These are phyloP conservation scores for Nipponacmea schrenckii DNA, from an alignment of 2,888 invertebrate genomes.

Conservation along the genomic window DNA sequence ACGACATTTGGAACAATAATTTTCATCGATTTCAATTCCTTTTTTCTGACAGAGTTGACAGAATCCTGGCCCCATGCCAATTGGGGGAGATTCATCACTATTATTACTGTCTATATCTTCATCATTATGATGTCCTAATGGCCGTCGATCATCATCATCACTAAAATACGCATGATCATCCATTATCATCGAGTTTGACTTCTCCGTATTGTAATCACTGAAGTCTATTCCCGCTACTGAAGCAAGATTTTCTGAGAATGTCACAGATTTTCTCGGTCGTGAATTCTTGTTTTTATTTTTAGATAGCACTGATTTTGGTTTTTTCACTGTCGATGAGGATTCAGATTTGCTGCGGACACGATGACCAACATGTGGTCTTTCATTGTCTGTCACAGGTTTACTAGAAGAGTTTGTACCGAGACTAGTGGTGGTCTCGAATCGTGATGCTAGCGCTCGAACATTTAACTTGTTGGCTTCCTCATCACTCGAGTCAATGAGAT, in stretches of 20 bases:
- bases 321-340: slow-evolving; percentile 45
- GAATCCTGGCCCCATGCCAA: slow-evolving; percentile 73
- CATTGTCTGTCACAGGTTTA: background rate
- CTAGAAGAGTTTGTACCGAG: background rate
- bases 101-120: slow-evolving; percentile 48
- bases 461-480: slow-evolving; percentile 29
- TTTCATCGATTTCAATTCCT: slow-evolving; percentile 79
- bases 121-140: slow-evolving; percentile 29
- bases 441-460: slow-evolving; percentile 53
- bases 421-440: slow-evolving; percentile 42
- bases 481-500: background rate
- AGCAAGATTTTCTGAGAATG: slow-evolving; percentile 94
- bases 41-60: slow-evolving; percentile 91
- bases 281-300: slow-evolving; percentile 42
- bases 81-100: slow-evolving; percentile 47
- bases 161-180: slow-evolving; percentile 36
- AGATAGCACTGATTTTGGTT: slow-evolving; percentile 59
- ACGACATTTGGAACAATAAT: slow-evolving; percentile 90
- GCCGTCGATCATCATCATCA: slow-evolving; percentile 42
- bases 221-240: slow-evolving; percentile 92
- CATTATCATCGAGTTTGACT: slow-evolving; percentile 20
- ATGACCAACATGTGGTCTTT: slow-evolving; percentile 12
- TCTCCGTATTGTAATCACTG: slow-evolving; percentile 61
- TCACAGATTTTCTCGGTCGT: slow-evolving; percentile 79
- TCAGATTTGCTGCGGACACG: slow-evolving; percentile 57